These are phyloP conservation scores for Copsychus sechellarum DNA, from an alignment of 2,113 vertebrate species.

Conservation along the genomic window DNA sequence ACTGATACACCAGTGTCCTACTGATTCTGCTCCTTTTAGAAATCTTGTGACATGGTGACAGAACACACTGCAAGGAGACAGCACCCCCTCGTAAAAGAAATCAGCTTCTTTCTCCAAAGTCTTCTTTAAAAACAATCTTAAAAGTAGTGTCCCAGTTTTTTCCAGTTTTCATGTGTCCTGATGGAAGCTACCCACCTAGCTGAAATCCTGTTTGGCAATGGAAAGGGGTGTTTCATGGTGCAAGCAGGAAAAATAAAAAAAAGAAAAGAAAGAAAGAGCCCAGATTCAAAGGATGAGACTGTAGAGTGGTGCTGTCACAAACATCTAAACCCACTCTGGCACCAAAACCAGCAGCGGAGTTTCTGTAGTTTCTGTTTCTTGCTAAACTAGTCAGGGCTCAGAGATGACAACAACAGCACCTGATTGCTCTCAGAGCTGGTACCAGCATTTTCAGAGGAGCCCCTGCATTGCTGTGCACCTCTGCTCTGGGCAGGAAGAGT, in stretches of 20 bases:
- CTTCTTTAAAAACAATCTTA: neutral
- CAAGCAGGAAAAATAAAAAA: neutral
- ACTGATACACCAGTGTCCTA: conserved; percentile 9
- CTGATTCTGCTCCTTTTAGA: conserved; percentile 45
- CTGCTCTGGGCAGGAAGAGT: neutral
- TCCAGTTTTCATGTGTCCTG: neutral
- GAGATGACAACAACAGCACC: neutral
- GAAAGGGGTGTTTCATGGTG: neutral
- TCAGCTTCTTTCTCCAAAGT: neutral
- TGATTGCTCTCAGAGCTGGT: neutral
- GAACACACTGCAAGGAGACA: conserved; percentile 13
- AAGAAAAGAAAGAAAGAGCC: accelerated
- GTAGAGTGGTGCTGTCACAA: neutral
- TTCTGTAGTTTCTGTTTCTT: neutral
- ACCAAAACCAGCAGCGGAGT: neutral
- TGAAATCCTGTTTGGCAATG: neutral
- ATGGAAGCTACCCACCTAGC: neutral
- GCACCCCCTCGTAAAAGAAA: neutral
- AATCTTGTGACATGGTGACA: conserved; percentile 46
- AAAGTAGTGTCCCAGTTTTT: neutral
- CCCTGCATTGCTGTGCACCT: neutral
- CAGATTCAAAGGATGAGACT: neutral
- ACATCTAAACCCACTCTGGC: neutral
- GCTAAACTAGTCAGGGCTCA: neutral
- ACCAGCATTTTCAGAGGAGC: neutral